Evolutionary conservation across 1,140 invertebrate genomes (phyloP).

Genomic region (Drosophila watanabei): DNA sequence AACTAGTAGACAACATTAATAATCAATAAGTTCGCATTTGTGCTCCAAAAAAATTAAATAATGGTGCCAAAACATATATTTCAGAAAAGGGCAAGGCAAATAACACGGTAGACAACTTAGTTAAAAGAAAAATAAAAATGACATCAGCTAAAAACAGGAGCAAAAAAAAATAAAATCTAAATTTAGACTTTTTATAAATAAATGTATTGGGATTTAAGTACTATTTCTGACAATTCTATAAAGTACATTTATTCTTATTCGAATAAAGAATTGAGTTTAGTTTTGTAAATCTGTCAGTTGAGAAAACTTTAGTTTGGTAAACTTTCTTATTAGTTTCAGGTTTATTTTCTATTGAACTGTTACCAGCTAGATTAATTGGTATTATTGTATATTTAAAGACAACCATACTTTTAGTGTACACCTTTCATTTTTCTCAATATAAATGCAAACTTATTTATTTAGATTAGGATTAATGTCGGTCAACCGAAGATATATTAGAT

Average conservation of each 20-base stretch:
- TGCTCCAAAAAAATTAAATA: too few relatives aligned
- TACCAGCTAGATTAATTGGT: constrained; percentile 50
- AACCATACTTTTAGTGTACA: constrained; percentile 53
- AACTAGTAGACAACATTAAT: too few relatives aligned
- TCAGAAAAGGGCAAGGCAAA: too few relatives aligned
- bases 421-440: constrained; percentile 27
- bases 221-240: not conserved
- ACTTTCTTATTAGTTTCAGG: not conserved
- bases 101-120: too few relatives aligned
- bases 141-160: not conserved
- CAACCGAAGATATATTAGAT: not conserved
- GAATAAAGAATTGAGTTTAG: not conserved
- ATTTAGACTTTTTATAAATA: not conserved
- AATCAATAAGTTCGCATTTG: too few relatives aligned
- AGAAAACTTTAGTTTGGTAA: constrained; percentile 1
- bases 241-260: not conserved
- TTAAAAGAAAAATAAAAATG: not conserved
- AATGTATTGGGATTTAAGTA: not conserved
- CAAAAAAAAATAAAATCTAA: not conserved
- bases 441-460: constrained; percentile 10
- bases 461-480: not conserved
- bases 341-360: constrained; percentile 51
- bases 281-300: constrained; percentile 1
- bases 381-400: constrained; percentile 34
- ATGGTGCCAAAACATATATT: too few relatives aligned